Evolutionary conservation across 2,888 invertebrate genomes (phyloP), one percentile per base, ranked within the genome.

Genomic region (Caenorhabditis virilis): DNA sequence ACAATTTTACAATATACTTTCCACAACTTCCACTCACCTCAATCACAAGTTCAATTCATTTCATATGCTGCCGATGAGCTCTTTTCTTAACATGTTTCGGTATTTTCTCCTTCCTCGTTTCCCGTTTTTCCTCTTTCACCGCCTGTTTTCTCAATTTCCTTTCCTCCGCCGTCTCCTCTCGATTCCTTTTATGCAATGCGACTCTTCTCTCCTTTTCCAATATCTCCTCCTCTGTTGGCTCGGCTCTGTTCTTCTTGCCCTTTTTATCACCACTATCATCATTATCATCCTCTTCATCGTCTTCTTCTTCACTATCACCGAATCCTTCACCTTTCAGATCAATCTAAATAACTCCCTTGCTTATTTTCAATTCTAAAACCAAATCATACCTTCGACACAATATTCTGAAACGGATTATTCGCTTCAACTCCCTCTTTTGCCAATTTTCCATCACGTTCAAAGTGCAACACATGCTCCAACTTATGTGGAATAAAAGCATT

Each of bases 31-130:
- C 60, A n/a, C n/a, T n/a, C n/a, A n/a, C n/a, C n/a, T n/a, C n/a
- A n/a, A n/a, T n/a, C n/a, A n/a, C n/a, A n/a, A n/a, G n/a, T n/a
- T 9, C 9, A 36, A 30, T 54, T 52, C 56, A 68, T 52, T 70
- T 74, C 72, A 74, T 78, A 48, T 78, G 78, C 48, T 70, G 50
- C 42, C 78, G 72, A 43, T 92, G 91, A 82, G 91, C 89, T 70
- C 91, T 87, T 82, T 94, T 95, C 83, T 97, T 97, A 0, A 94
- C 85, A 84, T 95, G 92, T 84, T 97, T 97, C 78, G 93, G 93
- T 0, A 91, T 88, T 87, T 97, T 97, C 0, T 86, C 87, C 38
- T 92, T 91, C 47, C 95, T 87, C 80, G 90, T 92, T 74, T 94
- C 93, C 0, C 93, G 90, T 81, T 92, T 89, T 50, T 90, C 90